Conservation (phyloP, 2,888 invertebrate genomes). For the Stramonita haemastoma region DNA sequence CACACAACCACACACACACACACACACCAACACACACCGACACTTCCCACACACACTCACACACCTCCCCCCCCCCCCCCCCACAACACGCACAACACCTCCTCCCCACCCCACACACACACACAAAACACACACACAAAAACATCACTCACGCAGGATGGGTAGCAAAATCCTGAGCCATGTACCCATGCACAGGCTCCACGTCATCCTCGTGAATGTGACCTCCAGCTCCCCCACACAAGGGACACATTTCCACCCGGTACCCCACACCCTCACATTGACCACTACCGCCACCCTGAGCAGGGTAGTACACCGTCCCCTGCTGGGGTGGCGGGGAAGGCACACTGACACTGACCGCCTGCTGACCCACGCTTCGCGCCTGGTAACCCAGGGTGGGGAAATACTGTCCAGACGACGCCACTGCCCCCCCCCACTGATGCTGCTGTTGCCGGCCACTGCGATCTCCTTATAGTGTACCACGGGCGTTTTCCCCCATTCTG, state of each 20-base stretch:
- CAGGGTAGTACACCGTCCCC: background rate
- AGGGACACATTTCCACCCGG: conserved; percentile 54
- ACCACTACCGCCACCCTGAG: background rate
- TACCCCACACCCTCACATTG: background rate
- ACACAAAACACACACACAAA: background rate
- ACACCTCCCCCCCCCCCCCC: too few relatives aligned
- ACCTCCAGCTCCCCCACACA: conserved; percentile 61
- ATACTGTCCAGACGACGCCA: conserved; percentile 1
- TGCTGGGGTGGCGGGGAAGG: background rate
- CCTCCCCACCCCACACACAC: background rate
- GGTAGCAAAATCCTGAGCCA: conserved; percentile 36
- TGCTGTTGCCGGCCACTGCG: background rate
- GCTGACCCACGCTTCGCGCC: background rate
- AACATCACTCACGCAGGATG: conserved; percentile 7
- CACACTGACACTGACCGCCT: background rate
- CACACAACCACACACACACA: too few relatives aligned
- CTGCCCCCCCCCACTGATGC: background rate
- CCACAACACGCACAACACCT: too few relatives aligned
- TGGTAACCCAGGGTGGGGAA: background rate
- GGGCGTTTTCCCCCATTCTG: conserved; percentile 18
- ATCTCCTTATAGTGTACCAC: conserved; percentile 44
- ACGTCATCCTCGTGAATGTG: conserved; percentile 62
- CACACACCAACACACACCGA: background rate
- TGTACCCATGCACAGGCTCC: conserved; percentile 45
- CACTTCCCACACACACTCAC: background rate